Evolutionary conservation across 1,140 invertebrate genomes (phyloP), one percentile per base, ranked within the genome.

Genomic region (Spodoptera frugiperda): DNA sequence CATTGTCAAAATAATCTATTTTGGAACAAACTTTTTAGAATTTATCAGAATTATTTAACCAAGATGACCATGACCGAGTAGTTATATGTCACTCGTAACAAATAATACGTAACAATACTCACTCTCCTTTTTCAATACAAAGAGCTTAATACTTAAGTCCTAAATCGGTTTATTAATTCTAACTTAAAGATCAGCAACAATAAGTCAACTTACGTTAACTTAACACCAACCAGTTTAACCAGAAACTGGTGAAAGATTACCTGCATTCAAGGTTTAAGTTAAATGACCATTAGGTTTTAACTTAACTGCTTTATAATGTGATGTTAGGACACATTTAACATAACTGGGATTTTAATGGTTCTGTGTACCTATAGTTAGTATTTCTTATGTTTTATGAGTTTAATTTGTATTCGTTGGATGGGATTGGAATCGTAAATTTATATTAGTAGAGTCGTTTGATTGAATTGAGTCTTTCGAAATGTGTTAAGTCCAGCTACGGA

Each of bases 191-290:
- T 15, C 44, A 17, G 2, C 12, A 46, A 63, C 44, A 46, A 65
- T 48, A n/a, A 65, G 15, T 4, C 6, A 65, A n/a, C 44, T 12
- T 14, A 2, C 1, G 4, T 8, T 19, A 6, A 65, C 1, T 65
- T 21, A 11, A 33, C 9, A 39, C 15, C 9, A 44, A 61, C 30
- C 15, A 61, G 57, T 61, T 61, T 61, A 9, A 39, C 57, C 44
- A 25, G 61, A 65, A 65, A 21, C 44, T 65, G 61, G 61, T 65
- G 19, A 65, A 65, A 65, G 61, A 65, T 46, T 63, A 21, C 44
- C 17, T 48, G 17, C 4, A 49, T 9, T 25, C 44, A 65, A 65
- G 61, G 61, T 48, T 65, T 21, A 12, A 48, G 15, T 48, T 65
- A 44, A 48, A 65, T 14, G 17, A 46, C 39, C 33, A 46, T 63